A percentile compares a stretch with the other conserved stretches of the same genome.
Evolutionary conservation across 2,113 vertebrate species (phyloP).

Genomic region (Lampris megalopsis): DNA sequence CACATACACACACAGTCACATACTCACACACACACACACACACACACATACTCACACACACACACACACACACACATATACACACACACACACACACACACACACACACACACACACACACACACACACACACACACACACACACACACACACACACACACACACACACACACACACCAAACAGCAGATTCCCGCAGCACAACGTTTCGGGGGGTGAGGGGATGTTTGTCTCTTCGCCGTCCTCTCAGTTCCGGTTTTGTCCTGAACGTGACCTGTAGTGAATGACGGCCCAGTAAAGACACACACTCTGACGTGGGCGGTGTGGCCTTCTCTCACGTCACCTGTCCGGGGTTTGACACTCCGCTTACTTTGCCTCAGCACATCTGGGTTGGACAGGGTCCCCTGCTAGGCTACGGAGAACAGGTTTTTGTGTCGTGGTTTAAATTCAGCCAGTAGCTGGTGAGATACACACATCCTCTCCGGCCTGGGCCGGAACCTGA

Average conservation of each 20-base stretch:
- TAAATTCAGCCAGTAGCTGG: constrained; percentile 45
- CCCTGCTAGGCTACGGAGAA: constrained; percentile 37
- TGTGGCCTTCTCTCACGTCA: neutral
- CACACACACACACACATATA: neutral
- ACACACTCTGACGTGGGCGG: neutral
- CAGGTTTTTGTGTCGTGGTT: neutral
- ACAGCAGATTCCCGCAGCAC: neutral
- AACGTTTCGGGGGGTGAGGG: neutral
- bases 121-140: neutral
- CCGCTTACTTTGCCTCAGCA: neutral
- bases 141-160: neutral
- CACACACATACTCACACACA: neutral
- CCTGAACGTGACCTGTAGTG: neutral
- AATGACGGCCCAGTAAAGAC: neutral
- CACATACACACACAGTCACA: too few relatives aligned
- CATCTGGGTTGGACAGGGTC: too few relatives aligned
- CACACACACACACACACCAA: neutral
- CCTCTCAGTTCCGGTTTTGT: neutral
- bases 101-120: constrained; percentile 3
- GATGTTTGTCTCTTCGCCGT: neutral
- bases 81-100: neutral
- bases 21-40: too few relatives aligned
- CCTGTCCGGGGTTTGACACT: constrained; percentile 42
- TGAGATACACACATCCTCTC: constrained; percentile 14
- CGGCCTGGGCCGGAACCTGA: constrained; percentile 18